Evolutionary conservation across 2,113 vertebrate genomes (phyloP), one percentile per base, ranked within the genome.

Genomic region (Otis tarda): DNA sequence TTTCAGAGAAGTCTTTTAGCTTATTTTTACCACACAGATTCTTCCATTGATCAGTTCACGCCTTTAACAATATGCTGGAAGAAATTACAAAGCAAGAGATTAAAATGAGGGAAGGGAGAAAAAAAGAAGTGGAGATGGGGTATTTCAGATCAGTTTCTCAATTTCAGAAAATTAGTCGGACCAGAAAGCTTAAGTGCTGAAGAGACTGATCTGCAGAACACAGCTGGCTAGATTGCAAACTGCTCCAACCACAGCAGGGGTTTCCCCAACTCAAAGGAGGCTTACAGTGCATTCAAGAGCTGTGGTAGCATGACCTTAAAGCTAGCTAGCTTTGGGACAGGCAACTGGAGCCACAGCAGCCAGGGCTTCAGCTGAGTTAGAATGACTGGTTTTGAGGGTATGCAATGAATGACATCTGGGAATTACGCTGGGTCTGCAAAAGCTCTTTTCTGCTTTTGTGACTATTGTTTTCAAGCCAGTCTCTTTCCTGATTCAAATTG

Each of bases 71-170:
- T 17, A 4, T 73, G 67, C 33, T 86, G 47, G 47, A 37, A 96
- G 50, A 80, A 83, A 55, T 63, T 33, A 74, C 59, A 57, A 75
- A 73, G 10, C 55, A 61, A 80, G 45, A 31, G 71, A 77, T 75
- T 71, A n/a, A 47, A 45, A 31, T 2, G 12, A 68, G 18, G 14
- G 9, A n/a, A 31, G 2, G 5, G 6, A 4, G 0, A 6, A 5
- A 19, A 33, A 33, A 19, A 33, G 3, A 79, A 27, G 16, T 5
- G 1, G 19, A 63, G 20, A 43, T 14, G 6, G 8, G 10, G 33
- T 27, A 5, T 84, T 87, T 77, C 41, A 63, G n/a, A 77, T 37
- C 37, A 64, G 24, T 45, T 85, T 81, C 73, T 78, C 76, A 33
- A 19, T 35, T 87, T 39, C 52, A 70, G 64, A 67, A 61, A 76